Evolutionary conservation across 2,113 vertebrate species (phyloP), one percentile per base, ranked within the genome.

Genomic region (Tupaia tana): DNA sequence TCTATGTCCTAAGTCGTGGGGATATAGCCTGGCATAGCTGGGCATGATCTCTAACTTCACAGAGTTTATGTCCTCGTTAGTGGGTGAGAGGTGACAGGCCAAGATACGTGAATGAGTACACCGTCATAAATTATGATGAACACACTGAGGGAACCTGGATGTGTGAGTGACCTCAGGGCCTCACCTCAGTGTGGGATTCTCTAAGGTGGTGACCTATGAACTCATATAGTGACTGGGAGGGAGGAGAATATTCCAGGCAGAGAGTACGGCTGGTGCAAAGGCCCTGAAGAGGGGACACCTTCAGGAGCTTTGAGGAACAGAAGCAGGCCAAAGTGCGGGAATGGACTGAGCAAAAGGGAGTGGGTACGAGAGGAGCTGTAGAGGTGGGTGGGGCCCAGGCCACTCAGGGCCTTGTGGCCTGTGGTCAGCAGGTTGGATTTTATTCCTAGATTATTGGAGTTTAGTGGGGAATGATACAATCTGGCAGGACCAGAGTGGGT

Each of bases 51-150:
- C 78, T 52, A 7, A 59, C 70, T 31, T 93, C 43, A 9, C 1
- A 25, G 89, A 92, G 79, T 20, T 19, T 19, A 19, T 2, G 3
- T 92, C 31, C 27, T 70, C 14, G 27, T 22, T 43, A 61, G 10
- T 31, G 3, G 31, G 9, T 4, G 81, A 25, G 54, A 24, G 58
- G 58, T 86, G n/a, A 43, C n/a, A 19, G 64, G 52, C 61, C 19
- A 25, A 58, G 24, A 8, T 5, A 1, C 0, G 1, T 5, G n/a
- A 31, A 7, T 9, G 7, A 63, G 31, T 1, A 2, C 24, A 4
- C 16, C 11, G 3, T 22, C 66, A 12, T 67, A 20, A 29, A 9
- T 77, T 5, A 63, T 4, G 74, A 18, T 1, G 11, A 1, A 1
- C 24, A 3, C 7, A 1, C 66, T 2, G 5, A 22, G 59, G 89